Evolutionary conservation across 1,140 invertebrate species (phyloP).

Genomic region (Zaprionus taronus): DNA sequence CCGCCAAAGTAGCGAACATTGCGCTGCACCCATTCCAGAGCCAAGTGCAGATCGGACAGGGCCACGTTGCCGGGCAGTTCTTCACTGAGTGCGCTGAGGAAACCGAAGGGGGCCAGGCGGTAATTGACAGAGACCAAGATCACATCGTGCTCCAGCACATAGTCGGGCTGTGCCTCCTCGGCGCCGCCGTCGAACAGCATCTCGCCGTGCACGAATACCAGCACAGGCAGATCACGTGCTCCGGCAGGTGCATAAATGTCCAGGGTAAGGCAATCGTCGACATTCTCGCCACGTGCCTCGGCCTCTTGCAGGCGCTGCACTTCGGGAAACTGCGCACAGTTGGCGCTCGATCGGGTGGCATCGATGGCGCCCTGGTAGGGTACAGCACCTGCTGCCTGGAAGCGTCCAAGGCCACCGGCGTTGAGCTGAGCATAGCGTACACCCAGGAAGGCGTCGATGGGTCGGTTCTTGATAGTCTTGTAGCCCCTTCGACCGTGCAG

Average conservation of each 20-base stretch:
- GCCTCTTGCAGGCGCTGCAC: conserved; percentile 45
- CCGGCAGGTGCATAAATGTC: conserved; percentile 63
- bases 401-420: conserved; percentile 60
- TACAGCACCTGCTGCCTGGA: conserved; percentile 54
- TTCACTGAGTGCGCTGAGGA: conserved; percentile 85
- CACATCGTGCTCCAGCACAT: conserved; percentile 90
- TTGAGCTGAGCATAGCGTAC: conserved; percentile 66
- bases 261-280: conserved; percentile 75
- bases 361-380: conserved; percentile 50
- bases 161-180: conserved; percentile 89
- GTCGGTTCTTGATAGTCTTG: conserved; percentile 55
- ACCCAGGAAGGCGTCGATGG: conserved; percentile 70
- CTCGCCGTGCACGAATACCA: conserved; percentile 84
- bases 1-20: conserved; percentile 89
- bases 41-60: conserved; percentile 87
- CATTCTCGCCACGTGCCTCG: conserved; percentile 61
- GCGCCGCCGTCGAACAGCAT: conserved; percentile 82
- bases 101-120: conserved; percentile 88
- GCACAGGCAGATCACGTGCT: conserved; percentile 63
- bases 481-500: conserved; percentile 51
- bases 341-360: conserved; percentile 51
- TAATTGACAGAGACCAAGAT: conserved; percentile 93
- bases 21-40: conserved; percentile 87
- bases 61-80: conserved; percentile 89
- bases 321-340: conserved; percentile 79